Evolutionary conservation across 2,113 vertebrate genomes (phyloP), one percentile per base, ranked within the genome.

Genomic region (Cathartes aura): DNA sequence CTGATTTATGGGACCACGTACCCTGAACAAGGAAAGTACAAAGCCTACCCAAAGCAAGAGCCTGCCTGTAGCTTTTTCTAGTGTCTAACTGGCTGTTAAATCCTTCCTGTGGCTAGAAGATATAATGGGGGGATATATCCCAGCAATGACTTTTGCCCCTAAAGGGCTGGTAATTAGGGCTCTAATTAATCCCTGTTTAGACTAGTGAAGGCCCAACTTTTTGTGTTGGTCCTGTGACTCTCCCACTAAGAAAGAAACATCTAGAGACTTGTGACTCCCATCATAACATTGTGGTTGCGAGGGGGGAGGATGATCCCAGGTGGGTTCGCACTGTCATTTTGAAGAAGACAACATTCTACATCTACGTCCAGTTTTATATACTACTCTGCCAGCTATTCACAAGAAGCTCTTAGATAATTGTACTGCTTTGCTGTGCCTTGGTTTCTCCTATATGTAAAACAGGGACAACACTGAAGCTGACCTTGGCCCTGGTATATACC

Each of bases 351-450:
- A 42, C 62, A 5, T 42, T 52, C 48, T 19, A 22, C 47, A 64
- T 12, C 85, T 45, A 34, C 2, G 1, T 56, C 60, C 72, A 70
- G n/a, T 63, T 93, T 30, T 14, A 2, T 7, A 9, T 87, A 73
- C 80, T 75, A 23, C 72, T 79, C 87, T 78, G 80, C 91, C 94
- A 95, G 50, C 47, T 55, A 3, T 23, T 87, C 91, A 95, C 93
- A 70, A 85, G 89, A 78, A 95, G 96, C 96, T 91, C 95, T 85
- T 94, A 64, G 67, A 27, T 95, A 71, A 76, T 30, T 82, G 4
- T 70, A 2, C 90, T 96, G 91, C 92, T 91, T 79, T 93, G 63
- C 88, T 91, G 93, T 94, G 93, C 96, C 97, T 97, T 93, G 78
- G 64, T 84, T 95, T 60, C 50, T 78, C 88, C 53, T 55, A 1